Evolutionary conservation across 2,797 vertebrate genomes (phyloP).

Genomic region (Chelonia mydas): DNA sequence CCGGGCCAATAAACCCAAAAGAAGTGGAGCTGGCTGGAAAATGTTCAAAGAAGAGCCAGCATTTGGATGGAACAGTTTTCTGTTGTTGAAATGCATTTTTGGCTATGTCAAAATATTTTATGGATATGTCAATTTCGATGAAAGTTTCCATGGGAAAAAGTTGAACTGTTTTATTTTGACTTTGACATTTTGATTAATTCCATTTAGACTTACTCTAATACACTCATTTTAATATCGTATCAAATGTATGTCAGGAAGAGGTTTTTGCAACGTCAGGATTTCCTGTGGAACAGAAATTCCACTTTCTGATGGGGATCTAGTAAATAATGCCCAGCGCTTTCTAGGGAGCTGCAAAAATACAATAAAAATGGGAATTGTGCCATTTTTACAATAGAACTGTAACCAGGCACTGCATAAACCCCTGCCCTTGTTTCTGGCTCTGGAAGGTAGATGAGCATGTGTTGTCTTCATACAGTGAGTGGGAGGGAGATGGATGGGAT

Average conservation of each 20-base stretch:
- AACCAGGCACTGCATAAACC: neutral
- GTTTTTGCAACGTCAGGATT: neutral
- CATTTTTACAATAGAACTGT: neutral
- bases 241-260: neutral
- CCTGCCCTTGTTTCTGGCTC: neutral
- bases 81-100: neutral
- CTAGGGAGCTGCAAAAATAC: neutral
- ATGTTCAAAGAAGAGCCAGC: neutral
- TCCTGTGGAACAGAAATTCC: neutral
- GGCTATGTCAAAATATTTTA: neutral
- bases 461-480: neutral
- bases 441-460: neutral
- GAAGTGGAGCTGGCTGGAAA: neutral
- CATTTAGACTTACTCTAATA: neutral
- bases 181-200: neutral
- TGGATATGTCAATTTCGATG: neutral
- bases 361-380: neutral
- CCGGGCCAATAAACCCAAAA: neutral
- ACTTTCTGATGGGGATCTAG: neutral
- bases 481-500: neutral
- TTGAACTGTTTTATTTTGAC: neutral
- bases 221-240: neutral
- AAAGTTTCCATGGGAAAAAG: neutral
- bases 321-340: fast-evolving
- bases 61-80: neutral